Evolutionary conservation across 2,113 vertebrate species (phyloP).

Genomic region (Neolamprologus fasciatus): DNA sequence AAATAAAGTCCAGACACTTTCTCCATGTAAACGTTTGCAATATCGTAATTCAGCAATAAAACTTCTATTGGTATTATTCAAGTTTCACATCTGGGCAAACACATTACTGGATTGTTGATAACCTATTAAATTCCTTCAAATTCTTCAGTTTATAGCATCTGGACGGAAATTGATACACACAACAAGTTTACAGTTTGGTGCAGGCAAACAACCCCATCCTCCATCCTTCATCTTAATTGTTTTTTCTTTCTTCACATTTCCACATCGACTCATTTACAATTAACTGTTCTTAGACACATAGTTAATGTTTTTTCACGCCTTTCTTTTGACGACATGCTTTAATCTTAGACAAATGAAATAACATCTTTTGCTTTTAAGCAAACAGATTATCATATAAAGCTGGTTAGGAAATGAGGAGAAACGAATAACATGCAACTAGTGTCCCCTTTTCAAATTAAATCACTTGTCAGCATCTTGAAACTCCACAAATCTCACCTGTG

Average conservation of each 20-base stretch:
- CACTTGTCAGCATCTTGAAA: not conserved
- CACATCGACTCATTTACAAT: not conserved
- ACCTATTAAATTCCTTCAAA: not conserved
- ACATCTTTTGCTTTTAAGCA: not conserved
- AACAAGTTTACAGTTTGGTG: not conserved
- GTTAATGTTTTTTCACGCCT: not conserved
- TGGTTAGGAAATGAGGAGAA: not conserved
- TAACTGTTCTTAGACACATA: not conserved
- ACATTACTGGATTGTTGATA: not conserved
- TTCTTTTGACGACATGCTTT: not conserved
- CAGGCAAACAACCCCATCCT: not conserved
- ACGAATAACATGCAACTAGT: not conserved
- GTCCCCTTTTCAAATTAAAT: not conserved
- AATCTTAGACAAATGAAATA: not conserved
- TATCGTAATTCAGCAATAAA: not conserved
- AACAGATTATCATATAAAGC: not conserved
- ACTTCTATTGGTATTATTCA: not conserved
- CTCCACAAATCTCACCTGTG: not conserved
- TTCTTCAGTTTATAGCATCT: not conserved
- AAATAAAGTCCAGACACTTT: not conserved
- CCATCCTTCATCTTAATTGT: not conserved
- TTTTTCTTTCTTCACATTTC: not conserved
- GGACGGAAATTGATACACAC: not conserved
- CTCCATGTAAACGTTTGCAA: not conserved
- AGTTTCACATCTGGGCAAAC: not conserved